Evolutionary conservation across 1,140 invertebrate genomes (phyloP), one percentile per base, ranked within the genome.

Genomic region (Druon quercuslanigerum): DNA sequence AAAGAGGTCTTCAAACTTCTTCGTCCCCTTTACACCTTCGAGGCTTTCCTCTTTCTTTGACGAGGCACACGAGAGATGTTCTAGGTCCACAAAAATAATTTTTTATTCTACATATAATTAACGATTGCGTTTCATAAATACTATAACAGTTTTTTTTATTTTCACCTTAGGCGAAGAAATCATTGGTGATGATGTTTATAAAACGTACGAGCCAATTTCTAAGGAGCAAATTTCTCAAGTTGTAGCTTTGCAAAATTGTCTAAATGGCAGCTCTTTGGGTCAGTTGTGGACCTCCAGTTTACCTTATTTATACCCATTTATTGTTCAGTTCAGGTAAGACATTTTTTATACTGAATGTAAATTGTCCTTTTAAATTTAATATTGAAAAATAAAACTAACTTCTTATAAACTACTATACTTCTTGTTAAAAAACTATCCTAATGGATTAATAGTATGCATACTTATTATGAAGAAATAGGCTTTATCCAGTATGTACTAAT

Each of bases 281-380:
- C 91, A 93, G 71, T 86, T 94, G 3, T 94, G 93, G 93, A 93
- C 92, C 0, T 92, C 92, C 3, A 93, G 93, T 20, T 93, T 93
- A 89, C 93, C 93, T 0, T 94, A 93, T 82, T 87, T 94, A 0
- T 93, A 93, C 82, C 94, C 94, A 0, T 94, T 94, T 84, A 93
- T 94, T 46, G 92, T 94, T 6, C 92, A 94, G 84, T 94, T 94
- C 86, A 93, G 93, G 93, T 93, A 87, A 76, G 50, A 73, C 50
- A 14, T 71, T 71, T 52, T 46, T 46, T n/a, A 72, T 50, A 17
- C 13, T 16, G 50, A 50, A 51, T 25, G 76, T 50, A 51, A 8
- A 52, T 72, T 71, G 46, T 16, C 51, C 57, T 70, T 51, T 20
- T 9, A 71, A 20, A 9, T 7, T 71, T 25, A 9, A 8, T 66